Conservation (phyloP, 2,797 vertebrate species). For the Etheostoma nigrum region DNA sequence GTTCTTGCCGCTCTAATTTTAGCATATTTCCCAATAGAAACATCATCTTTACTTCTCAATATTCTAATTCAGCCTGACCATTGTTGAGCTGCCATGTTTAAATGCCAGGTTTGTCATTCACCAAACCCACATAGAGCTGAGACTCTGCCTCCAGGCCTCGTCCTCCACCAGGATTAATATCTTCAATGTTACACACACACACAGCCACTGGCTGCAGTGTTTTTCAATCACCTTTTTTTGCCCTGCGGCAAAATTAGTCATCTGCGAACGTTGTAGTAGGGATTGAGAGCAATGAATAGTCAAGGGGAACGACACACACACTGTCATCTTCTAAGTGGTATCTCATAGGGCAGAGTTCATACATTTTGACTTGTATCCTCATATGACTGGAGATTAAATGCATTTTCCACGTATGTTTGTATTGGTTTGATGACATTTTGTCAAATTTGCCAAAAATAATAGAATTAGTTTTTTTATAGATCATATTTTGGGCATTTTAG, state of each 20-base stretch:
- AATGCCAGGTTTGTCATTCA: slow-evolving; percentile 67
- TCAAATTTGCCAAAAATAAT: not conserved
- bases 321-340: no score
- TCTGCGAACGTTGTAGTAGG: slow-evolving; percentile 8
- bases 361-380: not conserved
- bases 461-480: not conserved
- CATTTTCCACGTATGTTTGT: not conserved
- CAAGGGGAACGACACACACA: slow-evolving; percentile 10
- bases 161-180: slow-evolving; percentile 48
- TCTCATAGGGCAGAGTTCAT: no score
- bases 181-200: slow-evolving; percentile 29
- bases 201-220: slow-evolving; percentile 15
- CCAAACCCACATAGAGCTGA: slow-evolving; percentile 32
- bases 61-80: not conserved
- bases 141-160: slow-evolving; percentile 41
- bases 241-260: slow-evolving; percentile 48
- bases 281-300: slow-evolving; percentile 30
- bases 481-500: no score
- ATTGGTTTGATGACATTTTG: not conserved
- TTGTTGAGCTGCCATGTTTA: slow-evolving; percentile 51
- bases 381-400: not conserved
- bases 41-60: slow-evolving; percentile 13
- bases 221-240: slow-evolving; percentile 45
- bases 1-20: slow-evolving; percentile 2
- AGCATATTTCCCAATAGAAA: slow-evolving; percentile 6